These are phyloP conservation scores for Pomacea maculata DNA, from an alignment of 1,140 invertebrate species.

Conservation along the genomic window DNA sequence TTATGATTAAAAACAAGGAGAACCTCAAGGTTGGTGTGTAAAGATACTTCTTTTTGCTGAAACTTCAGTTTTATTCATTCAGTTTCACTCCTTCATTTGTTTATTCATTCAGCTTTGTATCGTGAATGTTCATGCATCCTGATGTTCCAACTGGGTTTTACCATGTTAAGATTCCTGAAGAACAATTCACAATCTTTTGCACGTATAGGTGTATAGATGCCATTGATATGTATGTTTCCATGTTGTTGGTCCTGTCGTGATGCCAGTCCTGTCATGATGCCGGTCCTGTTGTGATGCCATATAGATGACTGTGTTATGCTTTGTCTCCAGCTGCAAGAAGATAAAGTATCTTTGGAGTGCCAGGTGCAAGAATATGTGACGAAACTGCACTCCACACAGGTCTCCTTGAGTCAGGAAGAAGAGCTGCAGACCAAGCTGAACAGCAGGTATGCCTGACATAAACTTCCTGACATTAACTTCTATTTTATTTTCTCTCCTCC, in stretches of 20 bases:
- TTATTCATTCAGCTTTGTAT: not conserved
- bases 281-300: too few species aligned
- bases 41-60: not conserved
- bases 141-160: too few species aligned
- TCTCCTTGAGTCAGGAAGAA: conserved; percentile 44
- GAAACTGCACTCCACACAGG: conserved; percentile 44
- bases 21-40: conserved; percentile 46
- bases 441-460: conserved; percentile 31
- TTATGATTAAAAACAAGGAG: conserved; percentile 55
- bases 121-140: too few species aligned
- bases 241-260: too few species aligned
- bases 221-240: too few species aligned
- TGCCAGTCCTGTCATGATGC: too few species aligned
- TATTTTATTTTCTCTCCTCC: too few species aligned
- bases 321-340: conserved; percentile 47
- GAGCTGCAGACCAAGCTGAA: conserved; percentile 45
- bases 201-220: too few species aligned
- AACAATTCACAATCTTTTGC: too few species aligned
- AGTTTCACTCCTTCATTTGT: not conserved
- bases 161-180: too few species aligned
- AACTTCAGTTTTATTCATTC: not conserved
- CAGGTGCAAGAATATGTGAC: conserved; percentile 36
- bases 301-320: not conserved
- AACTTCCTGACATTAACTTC: too few species aligned
- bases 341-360: conserved; percentile 44